Conservation (phyloP, 1,140 invertebrate genomes). For the Archivesica marissinica region DNA sequence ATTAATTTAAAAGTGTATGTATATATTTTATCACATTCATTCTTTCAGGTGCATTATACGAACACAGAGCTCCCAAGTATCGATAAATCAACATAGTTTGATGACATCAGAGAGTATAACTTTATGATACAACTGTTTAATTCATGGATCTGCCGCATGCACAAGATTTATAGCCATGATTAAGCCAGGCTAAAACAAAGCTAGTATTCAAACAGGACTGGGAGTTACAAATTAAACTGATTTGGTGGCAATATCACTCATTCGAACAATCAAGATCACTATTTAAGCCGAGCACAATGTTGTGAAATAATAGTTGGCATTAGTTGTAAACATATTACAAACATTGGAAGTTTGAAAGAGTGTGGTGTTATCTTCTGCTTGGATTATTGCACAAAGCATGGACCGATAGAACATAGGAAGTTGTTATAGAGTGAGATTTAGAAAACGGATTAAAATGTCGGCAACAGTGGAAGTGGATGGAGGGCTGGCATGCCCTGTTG, state of each 20-base stretch:
- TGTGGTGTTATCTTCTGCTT: neutral
- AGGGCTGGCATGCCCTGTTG: slow-evolving; percentile 3
- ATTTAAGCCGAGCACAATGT: neutral
- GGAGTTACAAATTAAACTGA: slow-evolving; percentile 7
- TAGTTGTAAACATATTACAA: too few relatives aligned
- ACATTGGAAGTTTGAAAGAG: too few relatives aligned
- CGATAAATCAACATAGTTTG: slow-evolving; percentile 21
- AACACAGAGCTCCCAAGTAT: too few relatives aligned
- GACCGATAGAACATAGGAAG: neutral
- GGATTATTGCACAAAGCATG: neutral
- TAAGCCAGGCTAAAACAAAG: neutral
- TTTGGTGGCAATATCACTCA: neutral
- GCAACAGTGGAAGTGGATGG: neutral
- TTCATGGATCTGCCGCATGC: slow-evolving; percentile 20
- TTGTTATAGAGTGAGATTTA: neutral
- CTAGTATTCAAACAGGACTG: neutral
- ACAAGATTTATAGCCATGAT: slow-evolving; percentile 4
- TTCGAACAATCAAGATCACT: neutral
- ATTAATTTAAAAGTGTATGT: neutral
- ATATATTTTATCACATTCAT: neutral
- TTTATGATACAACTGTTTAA: neutral
- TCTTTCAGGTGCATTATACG: neutral
- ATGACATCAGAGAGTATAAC: slow-evolving; percentile 29
- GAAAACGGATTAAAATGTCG: neutral
- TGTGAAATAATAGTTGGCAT: slow-evolving; percentile 9